Evolutionary conservation across 64 coral and sea anemone species (phyloP).

Genomic region (Acropora tenuis): DNA sequence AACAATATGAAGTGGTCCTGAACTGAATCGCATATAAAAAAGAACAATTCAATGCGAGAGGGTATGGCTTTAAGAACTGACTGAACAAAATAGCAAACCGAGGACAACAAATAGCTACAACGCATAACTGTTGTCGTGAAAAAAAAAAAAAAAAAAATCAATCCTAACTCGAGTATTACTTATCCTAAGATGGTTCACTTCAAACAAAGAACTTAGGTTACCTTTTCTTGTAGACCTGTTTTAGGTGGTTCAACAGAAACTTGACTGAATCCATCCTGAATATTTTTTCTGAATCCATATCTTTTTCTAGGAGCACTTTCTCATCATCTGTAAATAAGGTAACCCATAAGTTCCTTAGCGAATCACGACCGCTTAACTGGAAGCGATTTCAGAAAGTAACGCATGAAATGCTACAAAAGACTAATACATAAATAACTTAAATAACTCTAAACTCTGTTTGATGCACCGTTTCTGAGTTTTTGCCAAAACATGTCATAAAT

Average conservation of each 20-base stretch:
- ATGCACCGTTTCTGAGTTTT: too few species aligned
- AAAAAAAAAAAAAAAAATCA: too few species aligned
- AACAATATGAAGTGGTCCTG: not conserved
- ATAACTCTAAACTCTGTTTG: too few species aligned
- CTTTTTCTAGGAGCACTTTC: not conserved
- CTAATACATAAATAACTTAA: too few species aligned
- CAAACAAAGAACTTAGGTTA: not conserved
- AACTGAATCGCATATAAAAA: not conserved
- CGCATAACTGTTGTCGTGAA: not conserved
- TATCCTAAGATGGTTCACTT: not conserved
- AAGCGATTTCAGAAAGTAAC: not conserved
- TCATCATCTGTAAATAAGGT: not conserved
- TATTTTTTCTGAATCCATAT: not conserved
- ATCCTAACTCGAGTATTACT: not conserved
- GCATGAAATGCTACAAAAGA: too few species aligned
- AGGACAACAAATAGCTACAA: not conserved
- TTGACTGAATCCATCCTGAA: not conserved
- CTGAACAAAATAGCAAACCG: not conserved
- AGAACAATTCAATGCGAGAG: not conserved
- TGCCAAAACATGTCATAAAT: too few species aligned
- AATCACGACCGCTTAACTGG: not conserved
- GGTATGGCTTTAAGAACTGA: not conserved
- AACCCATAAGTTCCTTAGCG: not conserved
- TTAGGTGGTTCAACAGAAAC: not conserved
- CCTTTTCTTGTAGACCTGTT: not conserved